Conservation (phyloP, 2,797 vertebrate species). For the Thaleichthys pacificus region DNA sequence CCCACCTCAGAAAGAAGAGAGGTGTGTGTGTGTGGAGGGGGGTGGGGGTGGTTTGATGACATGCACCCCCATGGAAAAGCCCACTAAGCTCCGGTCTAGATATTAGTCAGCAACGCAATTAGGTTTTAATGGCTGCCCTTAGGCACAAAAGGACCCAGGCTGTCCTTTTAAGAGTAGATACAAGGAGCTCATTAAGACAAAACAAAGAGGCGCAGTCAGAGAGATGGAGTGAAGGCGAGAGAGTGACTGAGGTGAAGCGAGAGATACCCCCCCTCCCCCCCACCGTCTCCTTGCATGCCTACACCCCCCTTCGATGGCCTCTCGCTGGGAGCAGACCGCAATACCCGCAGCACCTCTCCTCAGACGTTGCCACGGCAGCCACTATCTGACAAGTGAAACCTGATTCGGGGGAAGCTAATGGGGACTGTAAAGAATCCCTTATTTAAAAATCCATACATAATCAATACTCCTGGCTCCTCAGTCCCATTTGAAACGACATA, state of each 20-base stretch:
- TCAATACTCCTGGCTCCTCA: conserved; percentile 77
- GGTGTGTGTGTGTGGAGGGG: too few species aligned
- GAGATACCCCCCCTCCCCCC: conserved; percentile 45
- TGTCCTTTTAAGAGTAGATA: conserved; percentile 77
- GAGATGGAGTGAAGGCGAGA: conserved; percentile 40
- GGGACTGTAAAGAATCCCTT: conserved; percentile 70
- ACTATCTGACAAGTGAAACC: conserved; percentile 78
- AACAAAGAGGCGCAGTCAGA: conserved; percentile 76
- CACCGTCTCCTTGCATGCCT: conserved; percentile 41
- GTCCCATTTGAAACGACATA: conserved; percentile 62
- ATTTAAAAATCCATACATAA: conserved; percentile 80
- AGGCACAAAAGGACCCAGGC: conserved; percentile 62
- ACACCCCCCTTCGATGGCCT: conserved; percentile 37
- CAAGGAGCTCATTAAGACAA: conserved; percentile 79
- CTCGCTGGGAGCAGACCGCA: conserved; percentile 62
- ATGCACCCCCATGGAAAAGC: conserved; percentile 32
- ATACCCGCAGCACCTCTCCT: conserved; percentile 63
- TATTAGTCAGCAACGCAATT: conserved; percentile 78
- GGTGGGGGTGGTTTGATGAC: background rate
- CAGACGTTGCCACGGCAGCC: conserved; percentile 63
- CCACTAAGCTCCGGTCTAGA: conserved; percentile 57
- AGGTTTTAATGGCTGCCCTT: conserved; percentile 72
- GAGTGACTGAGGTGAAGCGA: conserved; percentile 50
- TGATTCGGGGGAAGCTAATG: conserved; percentile 77
- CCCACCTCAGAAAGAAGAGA: too few species aligned